phyloP scores from a whole-genome alignment of 2,797 vertebrate species.

The Characodon lateralis region DNA sequence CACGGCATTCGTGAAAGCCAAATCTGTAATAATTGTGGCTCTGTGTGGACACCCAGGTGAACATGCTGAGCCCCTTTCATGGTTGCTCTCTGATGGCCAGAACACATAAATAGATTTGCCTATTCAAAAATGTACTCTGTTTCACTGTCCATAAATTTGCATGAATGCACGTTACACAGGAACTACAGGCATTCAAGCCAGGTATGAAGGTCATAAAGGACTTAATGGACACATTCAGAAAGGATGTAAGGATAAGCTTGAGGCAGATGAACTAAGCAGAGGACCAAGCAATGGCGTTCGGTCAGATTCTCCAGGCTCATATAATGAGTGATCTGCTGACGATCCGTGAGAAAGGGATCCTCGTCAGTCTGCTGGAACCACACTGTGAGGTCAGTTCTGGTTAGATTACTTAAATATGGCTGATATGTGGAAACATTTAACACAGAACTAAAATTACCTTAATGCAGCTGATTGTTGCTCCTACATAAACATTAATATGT shows the following conservation, averaged over 20 bases:
- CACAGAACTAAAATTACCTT: background rate
- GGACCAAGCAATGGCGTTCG: constrained; percentile 35
- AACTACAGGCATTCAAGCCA: constrained; percentile 21
- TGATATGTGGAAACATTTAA: background rate
- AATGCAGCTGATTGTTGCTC: constrained; percentile 1
- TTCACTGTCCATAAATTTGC: constrained; percentile 46
- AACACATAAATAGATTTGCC: constrained; percentile 20
- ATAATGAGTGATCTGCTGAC: constrained; percentile 56
- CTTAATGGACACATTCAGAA: constrained; percentile 2
- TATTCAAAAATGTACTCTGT: constrained; percentile 10
- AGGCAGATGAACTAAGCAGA: background rate
- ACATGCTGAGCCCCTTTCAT: background rate
- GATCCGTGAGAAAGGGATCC: constrained; percentile 44
- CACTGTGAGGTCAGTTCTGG: constrained; percentile 44
- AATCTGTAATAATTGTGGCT: background rate
- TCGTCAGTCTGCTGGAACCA: constrained; percentile 31
- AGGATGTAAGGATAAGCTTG: background rate
- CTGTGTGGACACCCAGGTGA: background rate
- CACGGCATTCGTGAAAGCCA: no score
- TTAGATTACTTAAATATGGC: background rate
- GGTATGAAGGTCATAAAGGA: background rate
- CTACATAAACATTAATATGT: background rate
- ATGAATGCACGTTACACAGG: constrained; percentile 23
- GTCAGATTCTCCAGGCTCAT: constrained; percentile 7
- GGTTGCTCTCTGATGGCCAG: background rate